Base-by-base conservation (phyloP, 2,113 vertebrate species). In the Rousettus leschenaultii region DNA sequence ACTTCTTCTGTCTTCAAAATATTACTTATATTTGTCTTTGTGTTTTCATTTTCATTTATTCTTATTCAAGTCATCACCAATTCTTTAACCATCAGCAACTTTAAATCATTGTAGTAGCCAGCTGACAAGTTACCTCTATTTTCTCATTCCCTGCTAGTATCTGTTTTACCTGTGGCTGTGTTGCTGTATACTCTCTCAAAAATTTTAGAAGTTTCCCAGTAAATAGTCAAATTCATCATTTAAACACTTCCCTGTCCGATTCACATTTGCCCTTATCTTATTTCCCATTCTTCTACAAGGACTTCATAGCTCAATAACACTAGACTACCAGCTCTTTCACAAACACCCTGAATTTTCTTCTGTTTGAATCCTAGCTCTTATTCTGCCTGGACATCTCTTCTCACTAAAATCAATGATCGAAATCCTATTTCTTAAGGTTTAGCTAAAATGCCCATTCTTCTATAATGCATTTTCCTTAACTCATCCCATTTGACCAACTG, bases 1-100 rank as follows among this genome's bases (percentile, higher is more conserved):
- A 43, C 26, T 74, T 84, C 59, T 26, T 68, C n/a, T 59, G 2
- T 57, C 24, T 93, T 33, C 8, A 94, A 83, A 96, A n/a, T 74
- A 55, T 71, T 90, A 80, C 48, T 87, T 94, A n/a, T 48, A 38
- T 94, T 93, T 85, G 9, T 80, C 55, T 95, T 43, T 85, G 26
- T 16, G 16, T 85, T 55, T 86, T 65, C 26, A 63, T 61, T 85
- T 88, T 43, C 7, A 12, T 66, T 83, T 77, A 80, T 74, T 93
- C 43, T 71, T 83, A 87, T 90, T 73, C 13, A 68, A 26, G 43
- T 55, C 12, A 24, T 30, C 40, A 84, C 43, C 70, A 93, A 59
- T 35, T 38, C 43, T 77, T 74, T 82, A 48, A 40, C 26, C 35
- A 78, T 61, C 55, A 6, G 7, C 33, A 73, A 79, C n/a, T 28